Conservation (phyloP, 2,888 invertebrate genomes). For the Morpho helenor region DNA sequence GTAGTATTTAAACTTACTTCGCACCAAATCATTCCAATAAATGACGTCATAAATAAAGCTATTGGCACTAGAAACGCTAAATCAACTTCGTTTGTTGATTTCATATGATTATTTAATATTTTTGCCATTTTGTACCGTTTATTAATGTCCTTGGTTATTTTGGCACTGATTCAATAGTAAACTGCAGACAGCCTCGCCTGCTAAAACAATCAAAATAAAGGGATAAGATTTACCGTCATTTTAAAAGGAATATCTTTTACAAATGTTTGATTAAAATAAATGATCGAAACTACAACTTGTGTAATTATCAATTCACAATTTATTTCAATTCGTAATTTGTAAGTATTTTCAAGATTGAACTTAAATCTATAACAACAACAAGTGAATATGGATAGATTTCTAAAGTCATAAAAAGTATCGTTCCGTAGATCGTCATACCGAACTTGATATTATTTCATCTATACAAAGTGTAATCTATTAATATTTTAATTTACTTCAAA, state of each 20-base stretch:
- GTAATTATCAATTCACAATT: too few relatives aligned
- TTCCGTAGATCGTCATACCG: too few relatives aligned
- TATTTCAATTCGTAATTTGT: too few relatives aligned
- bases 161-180: constrained; percentile 37
- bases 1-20: constrained; percentile 40
- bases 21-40: constrained; percentile 46
- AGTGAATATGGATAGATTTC: too few relatives aligned
- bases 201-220: constrained; percentile 28
- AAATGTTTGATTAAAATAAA: background rate
- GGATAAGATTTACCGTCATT: background rate
- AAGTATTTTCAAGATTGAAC: too few relatives aligned
- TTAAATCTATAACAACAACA: too few relatives aligned
- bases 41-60: constrained; percentile 51
- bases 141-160: constrained; percentile 27
- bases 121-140: constrained; percentile 18
- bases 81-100: constrained; percentile 12
- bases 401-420: too few relatives aligned
- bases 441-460: too few relatives aligned
- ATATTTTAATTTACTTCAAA: too few relatives aligned
- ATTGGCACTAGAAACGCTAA: constrained; percentile 37
- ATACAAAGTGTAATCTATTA: too few relatives aligned
- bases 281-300: too few relatives aligned
- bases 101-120: constrained; percentile 19
- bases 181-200: constrained; percentile 30
- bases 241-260: background rate